Evolutionary conservation across 1,140 invertebrate genomes (phyloP).

Genomic region (Archivesica marissinica): DNA sequence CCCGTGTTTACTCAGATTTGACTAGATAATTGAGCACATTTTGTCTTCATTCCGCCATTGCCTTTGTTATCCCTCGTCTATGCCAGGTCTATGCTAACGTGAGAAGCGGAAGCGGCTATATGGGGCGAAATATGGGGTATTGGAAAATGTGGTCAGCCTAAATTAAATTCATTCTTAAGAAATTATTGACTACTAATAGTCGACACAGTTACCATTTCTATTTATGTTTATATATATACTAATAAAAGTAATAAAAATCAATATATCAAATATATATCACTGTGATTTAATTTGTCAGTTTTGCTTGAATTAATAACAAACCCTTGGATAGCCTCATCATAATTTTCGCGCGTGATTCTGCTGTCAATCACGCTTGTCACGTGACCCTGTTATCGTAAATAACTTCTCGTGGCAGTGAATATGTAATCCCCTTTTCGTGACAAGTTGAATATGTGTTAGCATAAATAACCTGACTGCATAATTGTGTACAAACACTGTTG

Average conservation of each 20-base stretch:
- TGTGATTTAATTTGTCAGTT: too few species aligned
- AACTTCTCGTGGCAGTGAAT: conserved; percentile 44
- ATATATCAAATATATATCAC: too few species aligned
- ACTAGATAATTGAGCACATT: conserved; percentile 17
- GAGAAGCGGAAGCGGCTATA: background rate
- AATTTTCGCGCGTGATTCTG: conserved; percentile 36
- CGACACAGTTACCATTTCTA: too few species aligned
- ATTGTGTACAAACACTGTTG: background rate
- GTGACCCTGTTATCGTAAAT: conserved; percentile 29
- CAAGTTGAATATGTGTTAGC: conserved; percentile 31
- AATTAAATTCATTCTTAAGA: too few species aligned
- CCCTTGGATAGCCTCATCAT: background rate
- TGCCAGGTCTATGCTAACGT: conserved; percentile 11
- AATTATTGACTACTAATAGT: too few species aligned
- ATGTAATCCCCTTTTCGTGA: conserved; percentile 47
- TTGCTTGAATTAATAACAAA: too few species aligned
- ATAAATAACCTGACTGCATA: conserved; percentile 24
- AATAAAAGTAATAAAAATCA: background rate
- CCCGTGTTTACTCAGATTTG: background rate
- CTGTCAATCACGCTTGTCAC: conserved; percentile 39
- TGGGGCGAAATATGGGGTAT: background rate
- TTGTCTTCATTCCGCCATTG: background rate
- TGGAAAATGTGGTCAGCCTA: background rate
- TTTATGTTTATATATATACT: background rate
- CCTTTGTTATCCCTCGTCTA: conserved; percentile 33